phyloP scores from a whole-genome alignment of 2,113 vertebrate genomes.

The Aegypius monachus region DNA sequence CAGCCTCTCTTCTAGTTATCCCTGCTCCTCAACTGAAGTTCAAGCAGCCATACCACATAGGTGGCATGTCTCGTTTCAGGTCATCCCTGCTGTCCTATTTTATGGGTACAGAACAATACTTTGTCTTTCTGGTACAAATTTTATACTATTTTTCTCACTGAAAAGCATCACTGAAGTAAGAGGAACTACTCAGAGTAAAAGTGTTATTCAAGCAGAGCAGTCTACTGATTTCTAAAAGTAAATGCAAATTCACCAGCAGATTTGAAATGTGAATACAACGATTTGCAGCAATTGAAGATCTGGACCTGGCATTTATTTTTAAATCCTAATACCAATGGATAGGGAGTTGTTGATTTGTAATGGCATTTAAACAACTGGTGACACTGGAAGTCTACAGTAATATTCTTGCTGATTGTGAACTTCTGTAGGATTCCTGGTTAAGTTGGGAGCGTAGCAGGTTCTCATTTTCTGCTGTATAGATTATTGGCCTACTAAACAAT shows the following conservation, averaged over 20 bases:
- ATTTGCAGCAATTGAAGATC: neutral
- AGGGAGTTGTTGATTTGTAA: neutral
- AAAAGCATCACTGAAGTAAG: neutral
- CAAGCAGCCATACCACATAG: neutral
- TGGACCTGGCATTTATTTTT: neutral
- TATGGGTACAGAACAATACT: neutral
- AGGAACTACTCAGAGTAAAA: neutral
- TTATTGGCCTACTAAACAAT: neutral
- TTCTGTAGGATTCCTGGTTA: neutral
- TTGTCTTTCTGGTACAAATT: neutral
- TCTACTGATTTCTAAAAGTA: neutral
- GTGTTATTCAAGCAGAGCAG: neutral
- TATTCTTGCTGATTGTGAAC: neutral
- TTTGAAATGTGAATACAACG: neutral
- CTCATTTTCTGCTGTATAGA: neutral
- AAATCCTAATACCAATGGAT: neutral
- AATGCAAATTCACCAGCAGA: neutral
- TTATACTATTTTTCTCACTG: neutral
- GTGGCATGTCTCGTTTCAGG: neutral
- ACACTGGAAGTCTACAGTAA: neutral
- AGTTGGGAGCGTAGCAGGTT: neutral
- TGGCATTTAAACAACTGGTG: neutral
- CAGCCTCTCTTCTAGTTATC: neutral
- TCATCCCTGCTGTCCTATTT: neutral
- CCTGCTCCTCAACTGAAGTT: neutral